Evolutionary conservation across 1,140 invertebrate genomes (phyloP).

Genomic region (Hermatobates lingyangjiaoensis): DNA sequence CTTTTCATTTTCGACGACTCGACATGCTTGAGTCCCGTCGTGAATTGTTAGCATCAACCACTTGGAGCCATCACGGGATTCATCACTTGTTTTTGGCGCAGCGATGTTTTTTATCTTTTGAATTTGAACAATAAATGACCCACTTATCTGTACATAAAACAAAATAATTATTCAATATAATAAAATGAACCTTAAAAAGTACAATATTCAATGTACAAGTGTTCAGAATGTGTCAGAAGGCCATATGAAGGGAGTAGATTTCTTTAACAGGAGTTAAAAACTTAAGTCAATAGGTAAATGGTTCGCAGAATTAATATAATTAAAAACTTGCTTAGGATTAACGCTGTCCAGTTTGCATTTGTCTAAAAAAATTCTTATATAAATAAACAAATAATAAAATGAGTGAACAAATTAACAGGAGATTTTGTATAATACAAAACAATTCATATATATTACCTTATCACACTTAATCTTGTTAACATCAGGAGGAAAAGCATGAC

Average conservation of each 20-base stretch:
- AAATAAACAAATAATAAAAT: neutral
- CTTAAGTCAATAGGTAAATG: neutral
- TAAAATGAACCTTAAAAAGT: neutral
- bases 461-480: slow-evolving; percentile 33
- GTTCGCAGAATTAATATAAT: neutral
- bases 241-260: neutral
- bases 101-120: slow-evolving; percentile 70
- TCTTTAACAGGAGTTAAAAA: neutral
- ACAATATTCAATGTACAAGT: neutral
- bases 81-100: slow-evolving; percentile 77
- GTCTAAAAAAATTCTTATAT: neutral
- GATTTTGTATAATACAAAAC: neutral
- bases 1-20: slow-evolving; percentile 41
- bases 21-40: slow-evolving; percentile 59
- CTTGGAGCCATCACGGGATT: slow-evolving; percentile 56
- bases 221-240: slow-evolving; percentile 7
- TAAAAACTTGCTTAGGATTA: neutral
- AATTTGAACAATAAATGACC: slow-evolving; percentile 65
- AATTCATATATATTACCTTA: slow-evolving; percentile 19
- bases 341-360: neutral
- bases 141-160: slow-evolving; percentile 27
- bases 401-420: neutral
- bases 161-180: neutral
- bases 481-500: slow-evolving; percentile 33
- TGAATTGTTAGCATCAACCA: slow-evolving; percentile 66